phyloP scores from a whole-genome alignment of 2,797 vertebrate genomes.

The Falco biarmicus region DNA sequence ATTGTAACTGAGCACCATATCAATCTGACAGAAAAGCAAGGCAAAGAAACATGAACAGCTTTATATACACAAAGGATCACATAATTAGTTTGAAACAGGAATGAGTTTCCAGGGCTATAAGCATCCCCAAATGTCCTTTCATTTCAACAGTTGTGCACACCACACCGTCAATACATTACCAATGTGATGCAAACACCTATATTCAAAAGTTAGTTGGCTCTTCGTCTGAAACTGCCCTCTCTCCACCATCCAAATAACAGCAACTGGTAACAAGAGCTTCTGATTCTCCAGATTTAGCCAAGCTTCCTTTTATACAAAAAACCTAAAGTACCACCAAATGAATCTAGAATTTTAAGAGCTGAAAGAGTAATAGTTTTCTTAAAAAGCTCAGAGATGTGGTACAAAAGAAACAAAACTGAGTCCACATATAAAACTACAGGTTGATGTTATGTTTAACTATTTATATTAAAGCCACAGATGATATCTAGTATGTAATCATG shows the following conservation, averaged over 20 bases:
- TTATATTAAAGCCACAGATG: not conserved
- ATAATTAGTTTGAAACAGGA: not conserved
- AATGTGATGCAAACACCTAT: not conserved
- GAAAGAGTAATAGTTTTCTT: not conserved
- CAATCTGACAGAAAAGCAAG: conserved; percentile 11
- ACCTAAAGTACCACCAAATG: not conserved
- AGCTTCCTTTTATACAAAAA: not conserved
- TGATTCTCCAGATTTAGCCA: not conserved
- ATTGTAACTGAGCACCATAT: not conserved
- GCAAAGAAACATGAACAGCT: conserved; percentile 14
- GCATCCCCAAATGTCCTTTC: not conserved
- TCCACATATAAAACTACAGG: not conserved
- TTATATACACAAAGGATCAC: not conserved
- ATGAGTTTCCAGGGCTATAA: not conserved
- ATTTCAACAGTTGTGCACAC: not conserved
- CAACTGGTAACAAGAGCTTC: not conserved
- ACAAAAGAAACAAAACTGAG: not conserved
- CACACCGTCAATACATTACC: not conserved
- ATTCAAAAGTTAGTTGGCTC: not conserved
- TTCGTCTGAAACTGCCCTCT: not conserved
- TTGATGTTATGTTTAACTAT: not conserved
- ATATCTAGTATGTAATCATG: not conserved
- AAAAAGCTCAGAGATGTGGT: not conserved
- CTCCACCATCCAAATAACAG: not conserved
- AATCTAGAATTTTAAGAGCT: conserved; percentile 2